A percentile compares a stretch with the other conserved stretches of the same genome.
Conservation (phyloP, 2,797 vertebrate species). For the Rhinatrema bivittatum region DNA sequence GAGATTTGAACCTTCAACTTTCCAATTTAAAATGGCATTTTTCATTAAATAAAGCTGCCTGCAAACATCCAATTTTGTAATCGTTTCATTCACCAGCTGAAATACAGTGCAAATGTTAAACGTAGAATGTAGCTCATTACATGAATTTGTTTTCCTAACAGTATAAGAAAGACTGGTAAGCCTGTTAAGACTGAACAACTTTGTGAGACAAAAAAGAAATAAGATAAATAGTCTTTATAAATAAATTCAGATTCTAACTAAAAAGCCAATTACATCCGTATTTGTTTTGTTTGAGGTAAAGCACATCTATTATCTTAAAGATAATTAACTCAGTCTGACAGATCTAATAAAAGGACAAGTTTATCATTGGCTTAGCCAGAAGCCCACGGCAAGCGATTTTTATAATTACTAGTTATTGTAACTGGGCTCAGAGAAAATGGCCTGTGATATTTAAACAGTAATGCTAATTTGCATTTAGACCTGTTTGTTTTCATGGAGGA, state of each 20-base stretch:
- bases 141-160: slow-evolving; percentile 6
- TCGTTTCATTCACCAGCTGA: slow-evolving; percentile 4
- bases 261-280: slow-evolving; percentile 74
- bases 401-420: slow-evolving; percentile 80
- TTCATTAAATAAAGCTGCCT: slow-evolving; percentile 2
- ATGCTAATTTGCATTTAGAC: slow-evolving; percentile 70
- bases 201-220: slow-evolving; percentile 37
- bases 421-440: slow-evolving; percentile 71
- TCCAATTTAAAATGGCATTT: slow-evolving; percentile 16
- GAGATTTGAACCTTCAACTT: too few species aligned
- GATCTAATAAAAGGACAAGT: slow-evolving; percentile 75
- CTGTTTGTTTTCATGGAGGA: slow-evolving; percentile 42
- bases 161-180: slow-evolving; percentile 22
- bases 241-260: slow-evolving; percentile 72
- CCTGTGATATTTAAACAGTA: slow-evolving; percentile 73
- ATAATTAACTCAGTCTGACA: slow-evolving; percentile 79
- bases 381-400: slow-evolving; percentile 76
- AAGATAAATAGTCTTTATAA: slow-evolving; percentile 67
- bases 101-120: neutral
- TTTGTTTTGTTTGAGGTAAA: slow-evolving; percentile 79
- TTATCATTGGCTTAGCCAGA: slow-evolving; percentile 68
- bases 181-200: slow-evolving; percentile 29
- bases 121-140: slow-evolving; percentile 8
- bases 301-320: slow-evolving; percentile 78
- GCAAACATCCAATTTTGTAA: neutral